These are phyloP conservation scores for Hapalemur alaotrensis DNA, from an alignment of 2,797 vertebrate genomes.

Conservation along the genomic window DNA sequence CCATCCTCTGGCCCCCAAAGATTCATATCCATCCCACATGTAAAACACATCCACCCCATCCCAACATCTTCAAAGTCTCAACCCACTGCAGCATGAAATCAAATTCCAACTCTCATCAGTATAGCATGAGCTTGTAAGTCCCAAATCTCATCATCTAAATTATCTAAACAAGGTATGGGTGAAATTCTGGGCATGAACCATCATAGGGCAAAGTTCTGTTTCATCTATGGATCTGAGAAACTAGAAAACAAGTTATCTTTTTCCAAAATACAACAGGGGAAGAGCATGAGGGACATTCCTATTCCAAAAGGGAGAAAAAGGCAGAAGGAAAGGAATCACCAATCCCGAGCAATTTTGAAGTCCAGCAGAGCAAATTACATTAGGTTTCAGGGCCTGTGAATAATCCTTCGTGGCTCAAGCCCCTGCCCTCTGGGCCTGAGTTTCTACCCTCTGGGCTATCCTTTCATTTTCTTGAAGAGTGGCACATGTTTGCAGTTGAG, in stretches of 20 bases:
- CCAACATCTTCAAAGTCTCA: not conserved
- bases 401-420: not conserved
- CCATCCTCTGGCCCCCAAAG: not conserved
- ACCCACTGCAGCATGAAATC: not conserved
- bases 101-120: not conserved
- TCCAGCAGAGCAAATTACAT: not conserved
- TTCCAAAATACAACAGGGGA: not conserved
- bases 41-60: not conserved
- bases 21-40: not conserved
- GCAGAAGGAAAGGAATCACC: not conserved
- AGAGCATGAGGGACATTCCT: not conserved
- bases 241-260: not conserved
- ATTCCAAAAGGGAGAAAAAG: not conserved
- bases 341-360: not conserved
- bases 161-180: not conserved
- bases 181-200: not conserved
- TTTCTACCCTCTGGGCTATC: not conserved
- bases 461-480: not conserved
- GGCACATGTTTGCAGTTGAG: not conserved
- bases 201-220: not conserved
- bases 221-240: not conserved
- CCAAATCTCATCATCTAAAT: not conserved
- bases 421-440: not conserved
- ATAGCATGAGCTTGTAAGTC: not conserved
- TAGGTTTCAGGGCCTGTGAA: not conserved